These are phyloP conservation scores for Tanaodytes sp. DNA, from an alignment of 2,888 invertebrate genomes.

Conservation along the genomic window DNA sequence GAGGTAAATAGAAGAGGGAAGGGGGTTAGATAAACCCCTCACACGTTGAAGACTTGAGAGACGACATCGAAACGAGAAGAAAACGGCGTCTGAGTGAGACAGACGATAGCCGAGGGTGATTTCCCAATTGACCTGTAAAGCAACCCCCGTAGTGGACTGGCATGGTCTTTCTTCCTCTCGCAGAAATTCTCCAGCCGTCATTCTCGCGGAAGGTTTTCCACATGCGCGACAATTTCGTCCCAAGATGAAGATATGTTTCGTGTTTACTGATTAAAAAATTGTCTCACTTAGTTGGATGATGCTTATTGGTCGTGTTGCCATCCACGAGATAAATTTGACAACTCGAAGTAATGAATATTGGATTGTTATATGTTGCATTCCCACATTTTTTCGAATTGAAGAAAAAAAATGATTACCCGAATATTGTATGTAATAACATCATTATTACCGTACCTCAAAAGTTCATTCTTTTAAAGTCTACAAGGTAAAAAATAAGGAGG, in stretches of 20 bases:
- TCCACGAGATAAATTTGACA: too few relatives aligned
- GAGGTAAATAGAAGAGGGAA: not conserved
- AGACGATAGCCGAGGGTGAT: slow-evolving; percentile 68
- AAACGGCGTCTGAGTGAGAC: slow-evolving; percentile 59
- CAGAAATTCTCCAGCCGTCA: not conserved
- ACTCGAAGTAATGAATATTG: too few relatives aligned
- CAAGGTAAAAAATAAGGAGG: too few relatives aligned
- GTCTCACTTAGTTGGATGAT: too few relatives aligned
- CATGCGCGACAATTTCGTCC: slow-evolving; percentile 34
- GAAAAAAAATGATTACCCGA: too few relatives aligned
- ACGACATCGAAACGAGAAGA: slow-evolving; percentile 65
- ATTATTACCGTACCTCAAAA: too few relatives aligned
- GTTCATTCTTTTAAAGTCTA: too few relatives aligned
- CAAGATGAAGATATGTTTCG: slow-evolving; percentile 17
- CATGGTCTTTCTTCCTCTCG: slow-evolving; percentile 10
- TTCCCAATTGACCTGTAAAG: slow-evolving; percentile 77
- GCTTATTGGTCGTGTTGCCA: too few relatives aligned
- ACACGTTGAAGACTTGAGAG: slow-evolving; percentile 52
- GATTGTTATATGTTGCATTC: too few relatives aligned
- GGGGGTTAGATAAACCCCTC: not conserved
- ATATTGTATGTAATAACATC: too few relatives aligned
- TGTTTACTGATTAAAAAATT: slow-evolving; percentile 7
- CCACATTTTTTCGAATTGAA: too few relatives aligned
- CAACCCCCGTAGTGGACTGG: slow-evolving; percentile 56
- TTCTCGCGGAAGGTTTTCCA: slow-evolving; percentile 11